Conservation (phyloP, 2,888 invertebrate species). For the Neoitamus cyanurus region DNA sequence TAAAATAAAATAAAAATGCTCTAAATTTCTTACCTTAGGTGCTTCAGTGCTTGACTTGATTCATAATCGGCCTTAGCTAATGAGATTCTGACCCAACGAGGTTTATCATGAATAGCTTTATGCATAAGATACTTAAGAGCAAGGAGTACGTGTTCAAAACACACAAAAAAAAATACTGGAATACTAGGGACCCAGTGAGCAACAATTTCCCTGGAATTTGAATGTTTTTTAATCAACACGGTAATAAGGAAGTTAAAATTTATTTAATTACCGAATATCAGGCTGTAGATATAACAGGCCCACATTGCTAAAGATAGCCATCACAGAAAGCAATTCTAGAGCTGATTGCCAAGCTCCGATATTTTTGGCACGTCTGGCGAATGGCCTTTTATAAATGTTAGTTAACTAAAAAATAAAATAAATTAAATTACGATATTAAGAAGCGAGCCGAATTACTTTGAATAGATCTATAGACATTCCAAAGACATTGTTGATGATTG, state of each 20-base stretch:
- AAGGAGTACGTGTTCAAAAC: conserved; percentile 76
- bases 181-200: conserved; percentile 60
- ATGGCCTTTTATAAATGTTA: conserved; percentile 76
- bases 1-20: too few species aligned
- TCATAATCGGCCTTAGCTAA: conserved; percentile 73
- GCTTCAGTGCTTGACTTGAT: conserved; percentile 73
- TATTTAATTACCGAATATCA: conserved; percentile 67
- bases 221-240: not conserved
- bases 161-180: conserved; percentile 70
- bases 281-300: conserved; percentile 78
- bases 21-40: conserved; percentile 58
- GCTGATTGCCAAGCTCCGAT: conserved; percentile 83
- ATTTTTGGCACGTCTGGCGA: conserved; percentile 74
- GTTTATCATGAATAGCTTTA: conserved; percentile 77
- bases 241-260: not conserved
- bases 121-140: conserved; percentile 74
- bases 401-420: conserved; percentile 67
- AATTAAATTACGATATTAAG: too few species aligned
- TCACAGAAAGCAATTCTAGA: conserved; percentile 69
- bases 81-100: conserved; percentile 74
- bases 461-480: conserved; percentile 81
- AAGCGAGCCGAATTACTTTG: conserved; percentile 70
- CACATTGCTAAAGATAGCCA: conserved; percentile 80
- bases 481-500: conserved; percentile 78
- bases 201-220: conserved; percentile 60